Conservation (phyloP, 2,113 vertebrate species). For the Pygathrix nemaeus region DNA sequence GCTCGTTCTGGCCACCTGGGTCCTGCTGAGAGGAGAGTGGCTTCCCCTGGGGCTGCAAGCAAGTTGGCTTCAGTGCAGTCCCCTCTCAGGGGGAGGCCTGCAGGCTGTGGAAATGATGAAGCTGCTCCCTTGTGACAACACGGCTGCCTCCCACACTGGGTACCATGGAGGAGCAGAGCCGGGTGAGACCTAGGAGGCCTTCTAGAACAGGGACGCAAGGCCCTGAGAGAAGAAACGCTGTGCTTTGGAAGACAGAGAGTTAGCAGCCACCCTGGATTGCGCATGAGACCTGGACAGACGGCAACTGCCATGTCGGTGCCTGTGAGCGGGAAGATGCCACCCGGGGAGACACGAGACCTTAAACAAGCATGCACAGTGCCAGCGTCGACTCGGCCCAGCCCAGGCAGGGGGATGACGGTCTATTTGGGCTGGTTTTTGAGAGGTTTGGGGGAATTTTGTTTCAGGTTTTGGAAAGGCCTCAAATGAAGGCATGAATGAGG, state of each 20-base stretch:
- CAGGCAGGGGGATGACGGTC: neutral
- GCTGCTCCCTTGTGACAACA: neutral
- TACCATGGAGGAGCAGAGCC: neutral
- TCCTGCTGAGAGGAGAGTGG: neutral
- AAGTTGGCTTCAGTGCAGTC: neutral
- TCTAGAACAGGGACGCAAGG: neutral
- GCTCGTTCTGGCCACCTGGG: neutral
- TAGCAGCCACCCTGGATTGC: rapidly evolving
- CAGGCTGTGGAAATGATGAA: neutral
- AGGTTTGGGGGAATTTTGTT: neutral
- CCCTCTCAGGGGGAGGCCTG: neutral
- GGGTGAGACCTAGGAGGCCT: neutral
- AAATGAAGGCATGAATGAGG: neutral
- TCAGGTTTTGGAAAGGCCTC: neutral
- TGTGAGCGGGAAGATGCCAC: neutral
- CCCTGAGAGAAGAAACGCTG: neutral
- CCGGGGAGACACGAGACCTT: rapidly evolving
- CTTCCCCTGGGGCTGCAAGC: neutral
- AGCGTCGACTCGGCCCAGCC: neutral
- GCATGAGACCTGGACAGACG: neutral
- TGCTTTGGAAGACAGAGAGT: no score
- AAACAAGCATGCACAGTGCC: rapidly evolving
- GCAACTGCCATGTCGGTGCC: rapidly evolving
- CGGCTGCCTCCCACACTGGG: rapidly evolving
- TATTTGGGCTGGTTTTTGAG: neutral